Evolutionary conservation across 1,140 invertebrate species (phyloP).

Genomic region (Diabrotica virgifera): DNA sequence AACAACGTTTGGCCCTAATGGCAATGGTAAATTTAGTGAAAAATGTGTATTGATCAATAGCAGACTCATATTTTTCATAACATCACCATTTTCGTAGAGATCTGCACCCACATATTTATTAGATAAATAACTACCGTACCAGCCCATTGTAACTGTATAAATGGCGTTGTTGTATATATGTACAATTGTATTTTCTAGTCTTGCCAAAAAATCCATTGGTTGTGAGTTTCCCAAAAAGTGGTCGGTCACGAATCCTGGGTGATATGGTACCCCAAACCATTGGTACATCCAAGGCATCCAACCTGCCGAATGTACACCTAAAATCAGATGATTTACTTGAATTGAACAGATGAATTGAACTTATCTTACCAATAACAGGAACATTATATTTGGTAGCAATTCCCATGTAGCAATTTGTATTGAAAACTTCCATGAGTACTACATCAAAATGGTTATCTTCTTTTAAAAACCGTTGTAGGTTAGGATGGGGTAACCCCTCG

Average conservation of each 20-base stretch:
- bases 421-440: conserved; percentile 65
- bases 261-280: conserved; percentile 57
- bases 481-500: conserved; percentile 19
- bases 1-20: conserved; percentile 45
- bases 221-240: conserved; percentile 55
- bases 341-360: background rate
- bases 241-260: conserved; percentile 57
- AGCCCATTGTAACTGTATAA: conserved; percentile 46
- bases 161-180: conserved; percentile 43
- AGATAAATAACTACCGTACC: conserved; percentile 43
- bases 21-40: conserved; percentile 41
- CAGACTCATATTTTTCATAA: conserved; percentile 32
- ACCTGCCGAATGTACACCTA: conserved; percentile 49
- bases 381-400: conserved; percentile 60
- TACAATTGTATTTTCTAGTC: conserved; percentile 50
- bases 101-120: conserved; percentile 51
- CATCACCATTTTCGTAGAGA: conserved; percentile 4
- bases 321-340: background rate
- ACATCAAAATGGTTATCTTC: conserved; percentile 56
- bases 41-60: conserved; percentile 46
- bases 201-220: conserved; percentile 53
- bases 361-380: conserved; percentile 54
- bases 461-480: conserved; percentile 30
- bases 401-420: conserved; percentile 64
- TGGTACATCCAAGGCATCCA: conserved; percentile 60